Percentiles rank a stretch among this genome's conserved stretches.
Evolutionary conservation across 2,113 vertebrate genomes (phyloP).

Genomic region (Hemichromis elongatus): DNA sequence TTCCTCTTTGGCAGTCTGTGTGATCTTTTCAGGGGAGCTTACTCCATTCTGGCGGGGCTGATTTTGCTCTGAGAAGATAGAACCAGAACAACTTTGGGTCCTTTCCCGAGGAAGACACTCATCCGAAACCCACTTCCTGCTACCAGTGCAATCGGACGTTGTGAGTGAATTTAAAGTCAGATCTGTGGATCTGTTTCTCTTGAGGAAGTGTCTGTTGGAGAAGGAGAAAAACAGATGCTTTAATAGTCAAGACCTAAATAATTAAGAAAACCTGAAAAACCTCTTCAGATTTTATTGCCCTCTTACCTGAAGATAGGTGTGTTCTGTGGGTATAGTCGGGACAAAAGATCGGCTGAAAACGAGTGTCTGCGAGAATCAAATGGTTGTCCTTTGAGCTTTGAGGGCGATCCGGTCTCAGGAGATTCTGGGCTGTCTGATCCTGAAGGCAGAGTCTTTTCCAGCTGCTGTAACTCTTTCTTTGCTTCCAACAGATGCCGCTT

Average conservation of each 20-base stretch:
- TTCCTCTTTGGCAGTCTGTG: slow-evolving; percentile 4
- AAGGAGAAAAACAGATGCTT: background rate
- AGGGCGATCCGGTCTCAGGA: slow-evolving; percentile 22
- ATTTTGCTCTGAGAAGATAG: slow-evolving; percentile 43
- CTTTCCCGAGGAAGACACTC: slow-evolving; percentile 67
- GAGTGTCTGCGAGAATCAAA: slow-evolving; percentile 60
- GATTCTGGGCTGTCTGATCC: slow-evolving; percentile 44
- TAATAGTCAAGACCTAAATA: background rate
- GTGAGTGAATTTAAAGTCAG: slow-evolving; percentile 61
- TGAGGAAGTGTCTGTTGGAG: slow-evolving; percentile 73
- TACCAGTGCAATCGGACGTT: slow-evolving; percentile 15
- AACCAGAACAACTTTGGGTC: slow-evolving; percentile 60
- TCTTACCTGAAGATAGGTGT: slow-evolving; percentile 72
- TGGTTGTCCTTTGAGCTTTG: slow-evolving; percentile 6
- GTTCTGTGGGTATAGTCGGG: slow-evolving; percentile 72
- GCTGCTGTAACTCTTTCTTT: slow-evolving; percentile 80
- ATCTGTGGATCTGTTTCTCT: slow-evolving; percentile 68
- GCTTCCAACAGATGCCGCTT: slow-evolving; percentile 84
- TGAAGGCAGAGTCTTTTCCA: slow-evolving; percentile 71
- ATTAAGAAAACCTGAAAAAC: background rate
- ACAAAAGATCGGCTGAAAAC: slow-evolving; percentile 72
- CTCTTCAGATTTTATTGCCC: background rate
- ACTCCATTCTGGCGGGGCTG: background rate
- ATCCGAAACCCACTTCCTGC: slow-evolving; percentile 68
- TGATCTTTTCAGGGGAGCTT: slow-evolving; percentile 51